Conservation (phyloP, 1,140 invertebrate species). For the Drosophila sucinea region DNA sequence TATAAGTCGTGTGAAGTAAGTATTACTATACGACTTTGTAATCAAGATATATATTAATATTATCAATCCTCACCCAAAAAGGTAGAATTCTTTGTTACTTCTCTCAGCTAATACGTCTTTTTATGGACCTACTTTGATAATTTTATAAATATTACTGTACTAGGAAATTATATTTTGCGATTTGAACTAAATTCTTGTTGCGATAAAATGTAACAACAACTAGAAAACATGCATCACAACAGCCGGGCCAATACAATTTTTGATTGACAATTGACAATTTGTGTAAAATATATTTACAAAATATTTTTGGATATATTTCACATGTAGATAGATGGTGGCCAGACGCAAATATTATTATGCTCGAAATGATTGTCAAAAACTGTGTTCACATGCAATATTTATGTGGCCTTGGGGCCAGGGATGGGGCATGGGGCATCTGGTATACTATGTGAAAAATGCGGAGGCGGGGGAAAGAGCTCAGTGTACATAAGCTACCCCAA, state of each 20-base stretch:
- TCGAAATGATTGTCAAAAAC: constrained; percentile 18
- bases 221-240: neutral
- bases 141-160: no score
- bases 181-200: neutral
- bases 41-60: no score
- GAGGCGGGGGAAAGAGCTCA: neutral
- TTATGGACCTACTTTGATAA: no score
- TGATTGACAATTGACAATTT: constrained; percentile 4
- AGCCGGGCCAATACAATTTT: neutral
- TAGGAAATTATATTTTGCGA: no score
- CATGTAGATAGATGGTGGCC: neutral
- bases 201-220: neutral
- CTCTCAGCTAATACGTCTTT: no score
- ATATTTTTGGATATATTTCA: neutral
- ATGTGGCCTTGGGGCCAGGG: neutral
- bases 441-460: neutral
- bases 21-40: no score
- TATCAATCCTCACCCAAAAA: no score
- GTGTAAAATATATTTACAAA: neutral
- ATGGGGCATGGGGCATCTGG: neutral
- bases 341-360: constrained; percentile 17
- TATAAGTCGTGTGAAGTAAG: no score
- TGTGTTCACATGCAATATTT: constrained; percentile 22
- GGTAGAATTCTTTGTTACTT: no score
- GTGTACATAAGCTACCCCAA: constrained; percentile 8